phyloP scores from a whole-genome alignment of 2,888 invertebrate species.

The Tyria jacobaeae region DNA sequence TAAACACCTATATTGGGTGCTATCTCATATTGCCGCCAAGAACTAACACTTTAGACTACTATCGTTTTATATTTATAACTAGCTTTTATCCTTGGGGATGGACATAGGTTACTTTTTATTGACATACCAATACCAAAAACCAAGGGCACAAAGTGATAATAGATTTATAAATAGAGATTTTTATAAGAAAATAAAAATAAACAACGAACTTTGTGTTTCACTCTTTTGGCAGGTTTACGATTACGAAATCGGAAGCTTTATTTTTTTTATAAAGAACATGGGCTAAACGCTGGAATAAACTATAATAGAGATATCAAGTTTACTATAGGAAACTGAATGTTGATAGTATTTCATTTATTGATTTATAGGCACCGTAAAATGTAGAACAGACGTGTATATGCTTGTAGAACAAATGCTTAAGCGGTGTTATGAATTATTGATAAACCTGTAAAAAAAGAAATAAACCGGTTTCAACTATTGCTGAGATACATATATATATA shows the following conservation, averaged over 20 bases:
- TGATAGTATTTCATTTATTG: constrained; percentile 2
- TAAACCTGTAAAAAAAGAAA: too few relatives aligned
- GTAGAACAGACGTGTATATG: not conserved
- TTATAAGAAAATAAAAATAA: not conserved
- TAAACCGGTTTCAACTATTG: too few relatives aligned
- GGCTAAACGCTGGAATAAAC: not conserved
- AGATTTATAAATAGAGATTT: not conserved
- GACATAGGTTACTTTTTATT: too few relatives aligned
- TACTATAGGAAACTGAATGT: not conserved
- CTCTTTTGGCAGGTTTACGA: not conserved
- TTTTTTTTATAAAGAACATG: not conserved
- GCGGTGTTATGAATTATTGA: not conserved
- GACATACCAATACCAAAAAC: too few relatives aligned
- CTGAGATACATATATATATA: too few relatives aligned
- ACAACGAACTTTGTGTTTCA: not conserved
- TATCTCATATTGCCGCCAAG: too few relatives aligned
- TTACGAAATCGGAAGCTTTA: not conserved
- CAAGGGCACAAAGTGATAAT: too few relatives aligned
- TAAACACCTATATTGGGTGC: too few relatives aligned
- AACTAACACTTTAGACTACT: too few relatives aligned
- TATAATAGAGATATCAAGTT: constrained; percentile 27
- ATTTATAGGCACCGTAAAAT: constrained; percentile 2
- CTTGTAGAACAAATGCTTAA: not conserved
- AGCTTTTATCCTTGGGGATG: too few relatives aligned
- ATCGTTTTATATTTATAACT: too few relatives aligned